A percentile compares a stretch with the other conserved stretches of the same genome.
Conservation (phyloP, 2,888 invertebrate species). For the Caradrina clavipalpis region DNA sequence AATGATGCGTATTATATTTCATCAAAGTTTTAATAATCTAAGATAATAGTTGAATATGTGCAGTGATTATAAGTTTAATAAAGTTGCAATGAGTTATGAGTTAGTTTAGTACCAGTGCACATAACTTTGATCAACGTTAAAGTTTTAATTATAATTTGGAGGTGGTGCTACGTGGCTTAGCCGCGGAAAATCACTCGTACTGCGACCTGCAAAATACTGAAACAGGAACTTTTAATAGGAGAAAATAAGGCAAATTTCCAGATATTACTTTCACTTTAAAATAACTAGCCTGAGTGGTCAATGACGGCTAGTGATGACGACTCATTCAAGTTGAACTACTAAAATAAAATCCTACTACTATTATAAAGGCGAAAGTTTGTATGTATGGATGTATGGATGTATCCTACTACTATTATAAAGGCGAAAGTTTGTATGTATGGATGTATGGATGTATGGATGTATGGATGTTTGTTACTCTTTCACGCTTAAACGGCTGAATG, state of each 20-base stretch:
- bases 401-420: no score
- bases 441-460: no score
- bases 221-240: conserved; percentile 15
- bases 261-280: not conserved
- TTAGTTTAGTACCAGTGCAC: conserved; percentile 36
- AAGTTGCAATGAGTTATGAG: conserved; percentile 46
- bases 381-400: no score
- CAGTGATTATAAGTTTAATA: conserved; percentile 41
- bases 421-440: no score
- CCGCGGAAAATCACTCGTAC: conserved; percentile 13
- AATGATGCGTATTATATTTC: not conserved
- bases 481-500: no score
- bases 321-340: no score
- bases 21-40: conserved; percentile 18
- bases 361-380: no score
- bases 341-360: no score
- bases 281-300: not conserved
- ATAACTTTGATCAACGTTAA: conserved; percentile 37
- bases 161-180: conserved; percentile 1
- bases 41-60: conserved; percentile 13
- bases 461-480: no score
- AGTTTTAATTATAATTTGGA: conserved; percentile 55
- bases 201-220: conserved; percentile 11
- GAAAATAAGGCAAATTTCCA: not conserved
- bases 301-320: not conserved